Base-by-base conservation (phyloP, 1,140 invertebrate genomes). In the Drosophila navojoa region DNA sequence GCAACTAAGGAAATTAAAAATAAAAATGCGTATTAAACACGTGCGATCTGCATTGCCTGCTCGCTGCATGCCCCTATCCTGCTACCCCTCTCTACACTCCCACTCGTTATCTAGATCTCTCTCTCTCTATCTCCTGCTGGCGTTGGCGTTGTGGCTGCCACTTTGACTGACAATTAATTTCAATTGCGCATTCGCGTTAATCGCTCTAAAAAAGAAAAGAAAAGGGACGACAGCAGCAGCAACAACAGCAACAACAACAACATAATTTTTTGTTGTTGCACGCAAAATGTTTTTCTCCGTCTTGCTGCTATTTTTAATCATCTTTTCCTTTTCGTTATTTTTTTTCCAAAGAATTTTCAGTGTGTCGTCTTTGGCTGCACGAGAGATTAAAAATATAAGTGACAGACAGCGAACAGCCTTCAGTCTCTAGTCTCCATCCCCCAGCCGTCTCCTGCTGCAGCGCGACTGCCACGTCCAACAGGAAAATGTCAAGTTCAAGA, bases 131-230 rank as follows among this genome's bases (percentile, higher is more conserved):
- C 29, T 59, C 11, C 6, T 35, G 4, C 25, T 60, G 22, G 45
- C 57, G 63, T 53, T 71, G 42, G 61, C 40, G 62, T 53, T 68
- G 70, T 60, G 70, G 70, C 64, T 73, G 69, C 81, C 82, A 77
- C 76, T 89, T 84, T 84, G 84, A 89, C 85, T 87, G 84, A 89
- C 77, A 89, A 89, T 89, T 89, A 89, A 89, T 89, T 89, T 89
- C 84, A 89, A 89, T 89, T 89, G 84, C 85, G 79, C 79, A 78
- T 89, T 84, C 79, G 79, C 84, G 84, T 84, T 89, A 89, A 89
- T 89, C 84, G 84, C 80, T 62, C 74, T 74, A 68, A 87, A 86
- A 69, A 79, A 71, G 66, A 54, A 35, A 35, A 38, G 61, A 35
- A 38, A 61, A 61, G 59, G 55, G 59, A 70, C 47, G 25, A 45